phyloP scores from a whole-genome alignment of 1,140 invertebrate species.

The Elymnias hypermnestra region DNA sequence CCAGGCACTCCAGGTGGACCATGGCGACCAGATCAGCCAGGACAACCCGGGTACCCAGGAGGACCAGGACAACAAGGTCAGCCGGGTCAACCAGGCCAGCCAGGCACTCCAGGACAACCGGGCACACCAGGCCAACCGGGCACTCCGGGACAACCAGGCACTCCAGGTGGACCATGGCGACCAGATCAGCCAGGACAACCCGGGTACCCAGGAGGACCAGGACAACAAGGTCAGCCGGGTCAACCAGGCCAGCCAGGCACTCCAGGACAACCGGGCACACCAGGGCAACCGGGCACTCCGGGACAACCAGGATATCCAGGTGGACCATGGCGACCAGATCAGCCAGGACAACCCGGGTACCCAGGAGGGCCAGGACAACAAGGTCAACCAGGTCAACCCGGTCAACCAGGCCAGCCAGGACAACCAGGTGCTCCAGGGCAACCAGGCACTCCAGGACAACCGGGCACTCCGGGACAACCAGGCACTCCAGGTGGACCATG shows the following conservation, averaged over 20 bases:
- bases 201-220: background rate
- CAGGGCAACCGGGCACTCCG: background rate
- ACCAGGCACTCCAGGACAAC: no score
- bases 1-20: background rate
- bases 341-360: background rate
- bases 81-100: background rate
- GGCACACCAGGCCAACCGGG: background rate
- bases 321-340: no score
- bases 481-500: constrained; percentile 11
- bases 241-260: constrained; percentile 12
- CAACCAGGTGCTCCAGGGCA: no score
- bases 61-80: background rate
- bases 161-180: background rate
- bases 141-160: background rate
- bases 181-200: background rate
- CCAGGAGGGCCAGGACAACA: background rate
- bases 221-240: background rate
- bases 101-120: background rate
- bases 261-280: background rate
- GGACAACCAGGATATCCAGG: background rate
- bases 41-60: background rate
- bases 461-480: background rate
- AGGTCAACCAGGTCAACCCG: background rate
- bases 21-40: background rate
- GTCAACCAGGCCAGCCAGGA: background rate